Evolutionary conservation across 2,113 vertebrate species (phyloP), one percentile per base, ranked within the genome.

Genomic region (Dasypus novemcinctus): DNA sequence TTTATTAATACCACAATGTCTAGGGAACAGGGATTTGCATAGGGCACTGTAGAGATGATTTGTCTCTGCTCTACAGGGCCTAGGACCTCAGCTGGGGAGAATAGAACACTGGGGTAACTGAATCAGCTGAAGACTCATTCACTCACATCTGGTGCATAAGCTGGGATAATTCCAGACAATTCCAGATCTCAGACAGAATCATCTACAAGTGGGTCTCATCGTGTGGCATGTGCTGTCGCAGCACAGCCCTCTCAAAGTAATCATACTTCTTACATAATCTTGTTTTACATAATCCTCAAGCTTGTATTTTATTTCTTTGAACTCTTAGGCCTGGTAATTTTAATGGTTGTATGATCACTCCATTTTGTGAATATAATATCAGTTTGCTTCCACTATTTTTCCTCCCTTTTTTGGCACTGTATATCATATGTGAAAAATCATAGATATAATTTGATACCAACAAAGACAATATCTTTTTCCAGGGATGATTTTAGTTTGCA

Each of bases 221-320:
- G 11, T 11, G 25, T 4, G 21, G 5, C 4, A 1, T 31, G 15
- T 5, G 27, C 49, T n/a, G n/a, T 43, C 7, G 33, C 1, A 4
- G 27, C 63, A 4, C 3, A 33, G 11, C 10, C 2, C 21, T 75
- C 18, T 87, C 57, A 5, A 20, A n/a, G 17, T 41, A 41, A 57
- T 31, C 9, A 25, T 15, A 2, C 61, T 68, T 54, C 11, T 46
- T 25, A 11, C 41, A 20, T 7, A 57, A 18, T 4, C 43, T 69
- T 20, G 7, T 33, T 33, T 25, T 41, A 23, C 61, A 33, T 4
- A 38, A 68, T 68, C 38, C 31, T 27, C 9, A 31, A 68, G 33
- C 1, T 23, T n/a, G 2, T 18, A 23, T 15, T 89, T 64, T 49
- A 63, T 27, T n/a, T 31, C 43, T 14, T 11, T 68, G n/a, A 79